Conservation (phyloP, 2,797 vertebrate genomes). For the Rhinophrynus dorsalis region DNA sequence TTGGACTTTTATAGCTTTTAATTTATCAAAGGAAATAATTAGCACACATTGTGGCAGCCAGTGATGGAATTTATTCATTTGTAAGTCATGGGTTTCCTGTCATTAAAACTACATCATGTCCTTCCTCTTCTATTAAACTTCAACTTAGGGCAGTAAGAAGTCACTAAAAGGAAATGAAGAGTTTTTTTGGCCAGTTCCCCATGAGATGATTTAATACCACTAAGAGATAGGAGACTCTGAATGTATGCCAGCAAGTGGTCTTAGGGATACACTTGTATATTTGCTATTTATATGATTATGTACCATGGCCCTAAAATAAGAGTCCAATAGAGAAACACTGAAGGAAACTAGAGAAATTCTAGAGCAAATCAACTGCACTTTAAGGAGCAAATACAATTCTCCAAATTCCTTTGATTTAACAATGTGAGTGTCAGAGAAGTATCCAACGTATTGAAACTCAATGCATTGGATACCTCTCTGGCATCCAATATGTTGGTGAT, state of each 20-base stretch:
- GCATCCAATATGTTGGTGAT: too few relatives aligned
- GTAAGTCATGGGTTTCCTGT: slow-evolving; percentile 80
- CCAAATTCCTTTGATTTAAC: too few relatives aligned
- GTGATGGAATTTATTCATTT: slow-evolving; percentile 85
- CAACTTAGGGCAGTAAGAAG: slow-evolving; percentile 78
- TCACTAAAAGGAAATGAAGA: slow-evolving; percentile 84
- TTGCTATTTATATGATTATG: not conserved
- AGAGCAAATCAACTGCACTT: too few relatives aligned
- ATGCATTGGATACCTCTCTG: too few relatives aligned
- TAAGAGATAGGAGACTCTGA: slow-evolving; percentile 71
- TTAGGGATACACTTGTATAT: not conserved
- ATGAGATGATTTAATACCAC: slow-evolving; percentile 76
- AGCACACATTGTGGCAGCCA: slow-evolving; percentile 79
- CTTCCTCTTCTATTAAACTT: slow-evolving; percentile 85
- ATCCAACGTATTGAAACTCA: too few relatives aligned
- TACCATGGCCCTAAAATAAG: not conserved
- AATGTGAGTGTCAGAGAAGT: too few relatives aligned
- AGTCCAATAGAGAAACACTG: too few relatives aligned
- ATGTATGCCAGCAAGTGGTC: slow-evolving; percentile 65
- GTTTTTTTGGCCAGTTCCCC: slow-evolving; percentile 70
- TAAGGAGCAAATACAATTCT: too few relatives aligned
- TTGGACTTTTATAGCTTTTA: slow-evolving; percentile 75
- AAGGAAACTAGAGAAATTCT: too few relatives aligned
- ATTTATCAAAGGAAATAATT: slow-evolving; percentile 87
- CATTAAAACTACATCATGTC: slow-evolving; percentile 84